These are phyloP conservation scores for Fissipunctia ypsillon DNA, from an alignment of 2,888 invertebrate genomes.

Conservation along the genomic window DNA sequence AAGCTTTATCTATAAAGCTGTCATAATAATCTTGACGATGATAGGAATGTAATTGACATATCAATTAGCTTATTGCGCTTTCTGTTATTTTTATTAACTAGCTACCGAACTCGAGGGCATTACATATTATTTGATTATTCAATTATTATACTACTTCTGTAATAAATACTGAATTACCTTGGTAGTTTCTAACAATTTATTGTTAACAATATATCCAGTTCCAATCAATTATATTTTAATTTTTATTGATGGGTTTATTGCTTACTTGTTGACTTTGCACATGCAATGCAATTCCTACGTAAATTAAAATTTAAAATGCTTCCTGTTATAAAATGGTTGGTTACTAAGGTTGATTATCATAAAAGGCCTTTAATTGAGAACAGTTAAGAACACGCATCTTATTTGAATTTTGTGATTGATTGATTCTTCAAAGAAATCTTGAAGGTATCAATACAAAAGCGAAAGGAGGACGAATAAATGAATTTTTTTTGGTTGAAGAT, in stretches of 20 bases:
- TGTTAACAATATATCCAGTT: constrained; percentile 21
- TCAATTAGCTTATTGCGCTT: constrained; percentile 55
- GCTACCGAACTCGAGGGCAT: constrained; percentile 13
- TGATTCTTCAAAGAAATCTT: constrained; percentile 42
- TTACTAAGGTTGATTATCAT: constrained; percentile 13
- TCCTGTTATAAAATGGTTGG: constrained; percentile 16
- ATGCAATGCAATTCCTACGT: constrained; percentile 15
- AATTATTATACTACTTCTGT: constrained; percentile 9
- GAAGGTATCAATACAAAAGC: constrained; percentile 39
- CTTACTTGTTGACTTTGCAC: constrained; percentile 8
- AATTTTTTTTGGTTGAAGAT: constrained; percentile 69
- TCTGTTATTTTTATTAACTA: constrained; percentile 47
- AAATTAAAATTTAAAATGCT: constrained; percentile 16
- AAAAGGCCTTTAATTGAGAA: constrained; percentile 11
- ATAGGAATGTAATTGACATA: constrained; percentile 63
- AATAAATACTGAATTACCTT: constrained; percentile 16
- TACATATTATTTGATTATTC: not conserved
- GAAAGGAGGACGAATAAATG: constrained; percentile 66
- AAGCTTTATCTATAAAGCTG: constrained; percentile 57
- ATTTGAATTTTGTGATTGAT: constrained; percentile 30
- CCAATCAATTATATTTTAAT: constrained; percentile 15
- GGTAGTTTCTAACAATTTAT: constrained; percentile 17
- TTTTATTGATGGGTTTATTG: constrained; percentile 14
- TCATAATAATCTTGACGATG: constrained; percentile 63
- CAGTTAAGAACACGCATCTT: constrained; percentile 3